Evolutionary conservation across 2,888 invertebrate genomes (phyloP), one percentile per base, ranked within the genome.

Genomic region (Cheilosia pagana): DNA sequence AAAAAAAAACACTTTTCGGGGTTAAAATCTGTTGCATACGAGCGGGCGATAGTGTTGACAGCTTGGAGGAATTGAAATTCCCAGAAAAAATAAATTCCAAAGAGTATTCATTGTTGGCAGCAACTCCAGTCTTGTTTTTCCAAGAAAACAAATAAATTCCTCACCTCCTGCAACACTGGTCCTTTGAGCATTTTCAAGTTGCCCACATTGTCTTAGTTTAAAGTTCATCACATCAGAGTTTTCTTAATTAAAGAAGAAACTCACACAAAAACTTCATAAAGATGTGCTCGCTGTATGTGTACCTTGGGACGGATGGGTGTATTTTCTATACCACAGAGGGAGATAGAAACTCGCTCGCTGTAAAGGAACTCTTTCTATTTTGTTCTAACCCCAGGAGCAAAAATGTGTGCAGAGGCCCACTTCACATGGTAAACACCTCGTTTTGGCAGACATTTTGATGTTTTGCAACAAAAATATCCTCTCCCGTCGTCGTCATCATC

Each of bases 401-500:
- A 39, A 43, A 63, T 70, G 43, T 70, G 59, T 78, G 83, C 53
- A 79, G 79, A 81, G 81, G 81, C 72, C 79, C 82, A 71, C 72
- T 76, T 87, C 78, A 68, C 45, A 81, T 77, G 62, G 83, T 81
- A 81, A 87, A 86, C 87, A 87, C 87, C 87, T 87, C 87, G 81
- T 85, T 85, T 85, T 83, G 86, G 81, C 85, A 87, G 87, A 87
- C 87, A 87, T 86, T 83, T 86, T 86, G 81, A 81, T 87, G 78
- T 86, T 83, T 75, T 71, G 74, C 79, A 79, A 72, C 83, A 83
- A 81, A 86, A 81, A 83, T 86, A 81, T 85, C 67, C 52, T 59
- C n/a, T 74, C 50, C 52, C n/a, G 10, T 60, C 65, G 16, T 70
- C 31, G 19, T 55, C 31, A 35, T 19, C 45, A 45, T 48, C 48